Base-by-base conservation (phyloP, 2,113 vertebrate species). In the Microcebus griseorufus region DNA sequence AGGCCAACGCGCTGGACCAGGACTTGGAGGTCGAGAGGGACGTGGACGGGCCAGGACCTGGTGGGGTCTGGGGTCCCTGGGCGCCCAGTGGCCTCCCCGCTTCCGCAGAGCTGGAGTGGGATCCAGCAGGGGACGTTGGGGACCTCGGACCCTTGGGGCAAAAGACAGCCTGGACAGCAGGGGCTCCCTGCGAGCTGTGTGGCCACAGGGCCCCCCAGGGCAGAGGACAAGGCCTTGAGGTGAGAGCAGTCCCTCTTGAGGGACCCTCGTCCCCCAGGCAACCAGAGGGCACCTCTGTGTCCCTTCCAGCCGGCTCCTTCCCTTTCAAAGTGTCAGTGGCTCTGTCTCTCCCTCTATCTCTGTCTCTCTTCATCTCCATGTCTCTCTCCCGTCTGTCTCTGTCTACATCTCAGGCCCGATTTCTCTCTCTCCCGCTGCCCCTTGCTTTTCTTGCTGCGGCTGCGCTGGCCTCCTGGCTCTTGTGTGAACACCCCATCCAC, bases 111-210 rank as follows among this genome's bases (percentile, higher is more conserved):
- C 97, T 99, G 96, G 99, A 99, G 96, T 99, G 99, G 99, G 99
- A 99, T 91, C 99, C 99, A 4, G 99, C 99, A 0, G 99, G 99
- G 8, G 99, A 99, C 42, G 98, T 99, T 12, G 99, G 99, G 3
- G 98, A 98, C 8, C 98, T 99, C 0, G 92, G 98, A 1, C 99
- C 99, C 93, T 95, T 10, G 98, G 98, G 9, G 98, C 99, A 3
- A 96, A 98, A 0, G 98, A 99, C 94, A 75, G 23, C 45, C 32
- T 32, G 27, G 92, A 95, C 20, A 12, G 65, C 96, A 53, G 96
- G 90, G 60, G 58, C 51, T 78, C 94, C 95, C 27, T 97, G 96
- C 86, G 96, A 98, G 81, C 90, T 97, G 14, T 98, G 98, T 96
- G 97, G 97, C 48, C 95, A 90, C 37, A 87, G 75, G 72, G 67